A percentile compares a stretch with the other conserved stretches of the same genome.
phyloP scores from a whole-genome alignment of 2,113 vertebrate genomes.

The Alligator sinensis region DNA sequence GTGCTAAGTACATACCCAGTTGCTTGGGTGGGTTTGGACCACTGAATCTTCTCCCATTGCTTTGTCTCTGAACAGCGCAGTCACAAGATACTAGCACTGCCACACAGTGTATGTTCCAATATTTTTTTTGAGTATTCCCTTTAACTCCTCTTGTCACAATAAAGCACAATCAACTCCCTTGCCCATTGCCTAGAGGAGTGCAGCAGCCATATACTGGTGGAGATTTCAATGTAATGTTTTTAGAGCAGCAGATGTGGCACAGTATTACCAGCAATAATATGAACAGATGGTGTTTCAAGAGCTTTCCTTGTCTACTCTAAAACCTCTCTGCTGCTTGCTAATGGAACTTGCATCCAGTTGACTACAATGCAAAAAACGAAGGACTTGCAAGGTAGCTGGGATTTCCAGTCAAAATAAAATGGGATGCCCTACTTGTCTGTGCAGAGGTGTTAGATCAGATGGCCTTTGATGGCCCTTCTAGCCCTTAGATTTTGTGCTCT shows the following conservation, averaged over 20 bases:
- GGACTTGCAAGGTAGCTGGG: constrained; percentile 52
- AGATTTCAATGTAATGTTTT: constrained; percentile 63
- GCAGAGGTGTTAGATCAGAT: neutral
- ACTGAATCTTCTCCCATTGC: neutral
- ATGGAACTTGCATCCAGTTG: constrained; percentile 11
- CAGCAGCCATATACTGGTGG: neutral
- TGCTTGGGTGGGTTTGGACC: neutral
- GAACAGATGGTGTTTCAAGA: constrained; percentile 72
- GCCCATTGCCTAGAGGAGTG: neutral
- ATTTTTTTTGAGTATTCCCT: neutral
- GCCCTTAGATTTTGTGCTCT: too few relatives aligned
- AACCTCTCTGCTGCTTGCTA: constrained; percentile 67
- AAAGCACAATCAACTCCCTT: neutral
- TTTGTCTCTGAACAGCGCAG: neutral
- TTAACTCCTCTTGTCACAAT: constrained; percentile 9
- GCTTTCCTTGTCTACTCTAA: constrained; percentile 58
- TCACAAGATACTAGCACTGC: neutral
- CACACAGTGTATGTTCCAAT: neutral
- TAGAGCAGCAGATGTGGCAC: constrained; percentile 72
- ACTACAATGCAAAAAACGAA: constrained; percentile 26
- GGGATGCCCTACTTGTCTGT: constrained; percentile 46
- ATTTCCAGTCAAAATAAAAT: constrained; percentile 65
- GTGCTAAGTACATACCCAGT: neutral
- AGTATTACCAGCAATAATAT: constrained; percentile 43
- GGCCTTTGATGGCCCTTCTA: too few relatives aligned